These are phyloP conservation scores for Picus viridis DNA, from an alignment of 2,797 vertebrate genomes.

Conservation along the genomic window DNA sequence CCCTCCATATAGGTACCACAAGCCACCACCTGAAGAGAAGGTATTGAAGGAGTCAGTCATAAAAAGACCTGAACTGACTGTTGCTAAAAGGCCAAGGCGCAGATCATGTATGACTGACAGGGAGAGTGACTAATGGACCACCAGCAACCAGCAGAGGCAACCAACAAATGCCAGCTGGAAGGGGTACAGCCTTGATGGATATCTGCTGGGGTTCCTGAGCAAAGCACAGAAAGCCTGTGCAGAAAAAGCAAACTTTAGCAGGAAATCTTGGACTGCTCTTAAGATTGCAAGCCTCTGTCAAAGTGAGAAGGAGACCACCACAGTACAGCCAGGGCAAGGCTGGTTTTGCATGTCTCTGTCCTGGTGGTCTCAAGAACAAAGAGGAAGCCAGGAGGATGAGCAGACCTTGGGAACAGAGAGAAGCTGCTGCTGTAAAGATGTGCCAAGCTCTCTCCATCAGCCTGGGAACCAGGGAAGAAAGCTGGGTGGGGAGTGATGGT, in stretches of 20 bases:
- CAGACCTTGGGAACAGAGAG: slow-evolving; percentile 47
- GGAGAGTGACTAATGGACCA: neutral
- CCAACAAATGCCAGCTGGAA: neutral
- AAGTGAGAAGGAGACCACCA: neutral
- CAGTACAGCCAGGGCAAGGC: neutral
- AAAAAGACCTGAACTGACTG: neutral
- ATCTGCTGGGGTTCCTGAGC: neutral
- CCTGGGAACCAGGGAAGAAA: neutral
- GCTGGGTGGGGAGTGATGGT: neutral
- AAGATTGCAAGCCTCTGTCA: neutral
- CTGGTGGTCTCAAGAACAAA: slow-evolving; percentile 61
- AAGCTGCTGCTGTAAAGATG: slow-evolving; percentile 14
- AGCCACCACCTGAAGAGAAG: neutral
- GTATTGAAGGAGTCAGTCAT: neutral
- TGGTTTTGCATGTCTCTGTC: slow-evolving; percentile 15
- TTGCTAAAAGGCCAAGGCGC: neutral
- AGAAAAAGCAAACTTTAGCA: neutral
- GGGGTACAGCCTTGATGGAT: neutral
- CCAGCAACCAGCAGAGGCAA: neutral
- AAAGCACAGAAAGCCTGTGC: neutral
- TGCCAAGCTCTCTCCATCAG: neutral
- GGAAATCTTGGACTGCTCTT: neutral
- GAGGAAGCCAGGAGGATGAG: neutral
- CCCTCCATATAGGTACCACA: neutral
- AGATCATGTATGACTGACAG: neutral